Evolutionary conservation across 2,888 invertebrate species (phyloP), one percentile per base, ranked within the genome.

Genomic region (Perdita meconis): DNA sequence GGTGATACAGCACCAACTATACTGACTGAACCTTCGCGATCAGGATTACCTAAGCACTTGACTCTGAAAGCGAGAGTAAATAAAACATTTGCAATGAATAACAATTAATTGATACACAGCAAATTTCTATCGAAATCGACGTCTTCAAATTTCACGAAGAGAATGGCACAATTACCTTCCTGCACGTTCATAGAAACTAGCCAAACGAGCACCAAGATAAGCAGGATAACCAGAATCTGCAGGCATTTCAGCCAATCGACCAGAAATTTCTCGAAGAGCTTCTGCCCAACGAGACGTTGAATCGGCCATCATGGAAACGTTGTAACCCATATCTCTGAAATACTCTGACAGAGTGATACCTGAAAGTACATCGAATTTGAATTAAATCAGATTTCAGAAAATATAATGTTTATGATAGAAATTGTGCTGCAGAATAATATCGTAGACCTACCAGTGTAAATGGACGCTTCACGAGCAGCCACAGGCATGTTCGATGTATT

Each of bases 401-500:
- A 6, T 30, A 30, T 4, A 2, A 30, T 30, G 6, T 6, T 30
- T 30, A 30, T 30, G 6, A n/a, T n/a, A 30, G 30, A 30, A 6
- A 30, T 30, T 6, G 2, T 2, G 30, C 6, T 30, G 6, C 30
- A 6, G 6, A 6, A 6, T 6, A n/a, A n/a, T n/a, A n/a, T 30
- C 30, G 6, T 30, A 40, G 3, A 47, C 71, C 60, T 77, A 94
- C 98, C 98, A 78, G 99, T 99, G 93, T 99, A 99, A 93, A 99
- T 99, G 92, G 99, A 99, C 78, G 99, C 99, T 94, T 99, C 99
- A 93, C 99, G 96, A 93, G 99, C 99, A 90, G 99, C 99, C 81
- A 99, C 99, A 92, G 99, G 99, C 99, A 99, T 99, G 97, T 99
- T 99, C 83, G 99, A 99, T 36, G 99, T 99, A 94, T 99, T 99